phyloP scores from a whole-genome alignment of 2,113 vertebrate genomes.

The Polyodon spathula region DNA sequence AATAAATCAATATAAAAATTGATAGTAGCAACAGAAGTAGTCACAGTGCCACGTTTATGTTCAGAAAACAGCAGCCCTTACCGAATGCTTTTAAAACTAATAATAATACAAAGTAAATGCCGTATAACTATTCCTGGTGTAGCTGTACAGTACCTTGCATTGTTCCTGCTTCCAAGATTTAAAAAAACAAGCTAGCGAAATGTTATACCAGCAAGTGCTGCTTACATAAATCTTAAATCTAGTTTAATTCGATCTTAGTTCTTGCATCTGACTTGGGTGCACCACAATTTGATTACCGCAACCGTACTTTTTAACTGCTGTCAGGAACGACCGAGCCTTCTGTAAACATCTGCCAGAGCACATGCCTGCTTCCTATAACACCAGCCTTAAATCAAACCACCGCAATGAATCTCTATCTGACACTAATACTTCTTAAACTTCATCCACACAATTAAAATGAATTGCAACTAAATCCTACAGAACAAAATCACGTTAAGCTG shows the following conservation, averaged over 20 bases:
- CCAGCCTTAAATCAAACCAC: constrained; percentile 46
- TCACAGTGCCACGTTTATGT: no score
- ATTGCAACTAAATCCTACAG: constrained; percentile 56
- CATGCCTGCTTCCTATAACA: constrained; percentile 54
- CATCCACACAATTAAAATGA: constrained; percentile 68
- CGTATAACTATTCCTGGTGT: no score
- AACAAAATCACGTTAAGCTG: constrained; percentile 51
- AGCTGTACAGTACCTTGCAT: no score
- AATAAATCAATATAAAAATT: no score
- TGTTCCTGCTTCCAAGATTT: no score
- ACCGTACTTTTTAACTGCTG: constrained; percentile 70
- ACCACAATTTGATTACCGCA: constrained; percentile 67
- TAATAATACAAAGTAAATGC: no score
- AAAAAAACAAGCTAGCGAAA: constrained; percentile 35
- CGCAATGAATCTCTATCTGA: constrained; percentile 63
- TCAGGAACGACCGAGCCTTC: constrained; percentile 59
- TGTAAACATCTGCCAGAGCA: constrained; percentile 64
- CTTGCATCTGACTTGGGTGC: constrained; percentile 58
- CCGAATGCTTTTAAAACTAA: no score
- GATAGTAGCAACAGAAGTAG: no score
- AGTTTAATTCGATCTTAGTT: constrained; percentile 70
- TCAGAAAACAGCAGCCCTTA: no score
- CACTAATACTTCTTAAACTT: constrained; percentile 69
- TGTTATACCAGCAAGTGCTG: constrained; percentile 62
- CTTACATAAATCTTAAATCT: constrained; percentile 69